Evolutionary conservation across 2,797 vertebrate species (phyloP), one percentile per base, ranked within the genome.

Genomic region (Ambastaia sidthimunki): DNA sequence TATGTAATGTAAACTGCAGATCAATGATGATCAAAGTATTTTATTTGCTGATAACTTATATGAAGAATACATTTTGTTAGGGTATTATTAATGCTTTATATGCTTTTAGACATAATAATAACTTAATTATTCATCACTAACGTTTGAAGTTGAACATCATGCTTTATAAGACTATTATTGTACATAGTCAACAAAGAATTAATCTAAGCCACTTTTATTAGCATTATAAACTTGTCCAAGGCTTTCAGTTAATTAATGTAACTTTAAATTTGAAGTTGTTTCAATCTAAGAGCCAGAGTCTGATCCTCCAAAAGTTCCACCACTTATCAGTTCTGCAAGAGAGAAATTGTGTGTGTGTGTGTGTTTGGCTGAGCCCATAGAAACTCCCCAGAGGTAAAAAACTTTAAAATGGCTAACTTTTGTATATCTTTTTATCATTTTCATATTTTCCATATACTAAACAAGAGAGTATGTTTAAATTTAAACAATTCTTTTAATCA

Each of bases 331-430:
- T 67, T 16, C 34, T 21, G 70, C 5, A 47, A 19, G 28, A 44
- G 41, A 44, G 41, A 44, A 37, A 37, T 1, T 68, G 59, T 13
- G 59, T 79, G 59, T 62, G 67, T 69, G 19, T 55, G 34, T 76
- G 69, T 59, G 12, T 70, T 71, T 59, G 70, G 23, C 21, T n/a
- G 25, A 34, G 52, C 55, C 15, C 28, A 47, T 59, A 34, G 41
- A 60, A 59, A 47, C 34, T 10, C 6, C 34, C 21, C 63, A 68
- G 23, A 55, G 74, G n/a, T 52, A 0, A 54, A 57, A 67, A 67
- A 19, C 19, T 54, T 75, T 7, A 60, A 21, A 63, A 59, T 31
- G 28, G 23, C 1, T 25, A 50, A 52, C 10, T 44, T 6, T 37
- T 37, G 34, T 37, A 7, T 25, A 19, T 59, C 4, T 2, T 50